These are phyloP conservation scores for Calypte anna DNA, from an alignment of 2,113 vertebrate species.

Conservation along the genomic window DNA sequence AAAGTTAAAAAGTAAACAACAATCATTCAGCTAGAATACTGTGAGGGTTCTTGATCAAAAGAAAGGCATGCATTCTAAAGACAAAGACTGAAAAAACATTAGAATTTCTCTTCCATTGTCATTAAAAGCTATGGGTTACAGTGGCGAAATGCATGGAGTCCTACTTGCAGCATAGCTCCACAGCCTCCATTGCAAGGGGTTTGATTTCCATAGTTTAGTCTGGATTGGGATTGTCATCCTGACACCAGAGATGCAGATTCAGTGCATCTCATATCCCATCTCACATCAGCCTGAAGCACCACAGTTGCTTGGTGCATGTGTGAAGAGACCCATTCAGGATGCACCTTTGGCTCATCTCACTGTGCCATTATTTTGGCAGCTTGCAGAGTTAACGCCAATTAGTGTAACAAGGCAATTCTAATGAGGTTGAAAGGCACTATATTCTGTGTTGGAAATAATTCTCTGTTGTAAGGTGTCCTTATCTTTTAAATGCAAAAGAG, in stretches of 20 bases:
- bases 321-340: neutral
- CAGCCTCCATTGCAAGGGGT: neutral
- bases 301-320: neutral
- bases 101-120: neutral
- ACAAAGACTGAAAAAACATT: neutral
- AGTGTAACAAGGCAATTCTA: neutral
- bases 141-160: neutral
- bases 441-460: neutral
- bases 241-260: neutral
- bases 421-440: neutral
- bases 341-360: neutral
- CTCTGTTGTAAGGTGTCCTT: neutral
- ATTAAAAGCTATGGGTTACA: neutral
- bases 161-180: neutral
- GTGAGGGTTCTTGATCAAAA: neutral
- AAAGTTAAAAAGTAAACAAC: slow-evolving; percentile 23
- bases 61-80: neutral
- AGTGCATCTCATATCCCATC: neutral
- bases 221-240: neutral
- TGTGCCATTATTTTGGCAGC: neutral
- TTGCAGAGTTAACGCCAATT: neutral
- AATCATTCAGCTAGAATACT: neutral
- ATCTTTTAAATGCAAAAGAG: neutral
- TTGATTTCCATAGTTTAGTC: neutral
- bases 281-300: neutral